Percentiles rank a stretch among this genome's conserved stretches.
Conservation (phyloP, 2,113 vertebrate species). For the Zosterops hypoxanthus region DNA sequence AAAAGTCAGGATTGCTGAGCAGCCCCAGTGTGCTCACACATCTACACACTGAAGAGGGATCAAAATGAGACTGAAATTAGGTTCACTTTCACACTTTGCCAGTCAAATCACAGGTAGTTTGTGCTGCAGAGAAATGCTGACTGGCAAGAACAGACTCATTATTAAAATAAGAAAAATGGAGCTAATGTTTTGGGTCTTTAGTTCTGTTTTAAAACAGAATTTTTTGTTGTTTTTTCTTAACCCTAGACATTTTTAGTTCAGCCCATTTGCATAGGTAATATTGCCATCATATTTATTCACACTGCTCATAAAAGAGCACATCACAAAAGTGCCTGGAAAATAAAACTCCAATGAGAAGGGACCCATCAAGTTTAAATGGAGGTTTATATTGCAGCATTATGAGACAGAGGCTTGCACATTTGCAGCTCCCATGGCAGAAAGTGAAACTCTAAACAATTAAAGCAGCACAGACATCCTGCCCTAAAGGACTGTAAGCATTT, state of each 20-base stretch:
- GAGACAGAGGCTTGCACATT: slow-evolving; percentile 11
- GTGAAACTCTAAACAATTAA: slow-evolving; percentile 64
- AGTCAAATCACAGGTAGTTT: background rate
- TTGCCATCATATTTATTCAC: slow-evolving; percentile 27
- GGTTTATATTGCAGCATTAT: slow-evolving; percentile 36
- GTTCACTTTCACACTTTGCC: background rate
- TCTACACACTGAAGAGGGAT: background rate
- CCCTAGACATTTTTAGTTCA: background rate
- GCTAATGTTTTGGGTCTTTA: background rate
- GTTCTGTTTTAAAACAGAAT: background rate
- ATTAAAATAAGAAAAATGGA: background rate
- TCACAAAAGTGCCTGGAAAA: slow-evolving; percentile 28
- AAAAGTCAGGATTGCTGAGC: background rate
- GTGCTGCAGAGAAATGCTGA: background rate
- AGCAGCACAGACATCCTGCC: slow-evolving; percentile 42
- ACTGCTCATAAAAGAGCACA: slow-evolving; percentile 32
- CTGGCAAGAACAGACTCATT: background rate
- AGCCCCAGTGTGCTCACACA: background rate
- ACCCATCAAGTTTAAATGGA: slow-evolving; percentile 72
- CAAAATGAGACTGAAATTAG: background rate
- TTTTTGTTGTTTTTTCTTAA: background rate
- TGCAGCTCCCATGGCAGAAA: slow-evolving; percentile 48
- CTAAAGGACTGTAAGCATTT: slow-evolving; percentile 42
- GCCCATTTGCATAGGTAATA: slow-evolving; percentile 45
- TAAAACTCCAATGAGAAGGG: slow-evolving; percentile 51